Base-by-base conservation (phyloP, 2,797 vertebrate species). In the Austrolebias charrua region DNA sequence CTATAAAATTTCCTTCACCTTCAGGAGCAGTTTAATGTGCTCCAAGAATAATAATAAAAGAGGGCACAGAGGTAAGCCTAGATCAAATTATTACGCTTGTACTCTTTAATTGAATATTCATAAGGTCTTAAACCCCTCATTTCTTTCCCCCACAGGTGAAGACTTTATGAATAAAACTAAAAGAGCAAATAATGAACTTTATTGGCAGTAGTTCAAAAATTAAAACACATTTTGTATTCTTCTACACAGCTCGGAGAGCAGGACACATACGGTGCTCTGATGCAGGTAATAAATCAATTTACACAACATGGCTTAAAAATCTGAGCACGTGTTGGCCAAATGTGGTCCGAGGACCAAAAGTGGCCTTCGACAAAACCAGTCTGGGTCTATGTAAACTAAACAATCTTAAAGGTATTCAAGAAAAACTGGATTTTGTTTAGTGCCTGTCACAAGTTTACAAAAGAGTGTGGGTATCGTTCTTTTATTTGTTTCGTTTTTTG, bases 1-100 rank as follows among this genome's bases (percentile, higher is more conserved):
- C 64, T 72, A 69, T 83, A 68, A 74, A 84, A 75, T 82, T 70
- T 68, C 8, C 35, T 69, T 71, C 64, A 60, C 83, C 78, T 71
- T 15, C 0, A 69, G 80, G 75, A 80, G 65, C 45, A 49, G 42
- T 63, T 68, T 63, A 61, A 43, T 73, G 71, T 68, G 69, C 79
- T 86, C 69, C 63, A 58, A 79, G 48, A 69, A 73, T 75, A 66
- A 48, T 72, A 66, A 48, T 72, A 57, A 68, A 80, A 75, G 57
- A 50, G 48, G 50, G 45, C 46, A 55, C 45, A 43, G 45, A 66
- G 53, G 57, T 66, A 63, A 54, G 40, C 44, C 52, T 8, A 28
- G 42, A 52, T 73, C 6, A 64, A 62, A 73, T 51, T 13, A 82
- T 70, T 62, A 65, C 44, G n/a, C 48, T 7, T 1, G 40, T 58